Evolutionary conservation across 2,797 vertebrate species (phyloP).

Genomic region (Pachyuromys duprasi): DNA sequence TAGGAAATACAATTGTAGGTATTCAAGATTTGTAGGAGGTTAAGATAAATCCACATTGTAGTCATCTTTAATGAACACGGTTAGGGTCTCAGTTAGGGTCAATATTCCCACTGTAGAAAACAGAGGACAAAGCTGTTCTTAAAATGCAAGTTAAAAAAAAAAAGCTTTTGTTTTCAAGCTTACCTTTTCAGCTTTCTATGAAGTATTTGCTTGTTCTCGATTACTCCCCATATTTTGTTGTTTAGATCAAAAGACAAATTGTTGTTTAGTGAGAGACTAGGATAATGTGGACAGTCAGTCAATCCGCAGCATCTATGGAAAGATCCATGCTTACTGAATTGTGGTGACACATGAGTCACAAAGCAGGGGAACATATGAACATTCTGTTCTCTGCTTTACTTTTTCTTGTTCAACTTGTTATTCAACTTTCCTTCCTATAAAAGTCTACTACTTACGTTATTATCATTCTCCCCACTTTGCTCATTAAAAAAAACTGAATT

Average conservation of each 20-base stretch:
- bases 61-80: neutral
- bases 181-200: neutral
- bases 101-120: neutral
- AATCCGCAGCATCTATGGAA: neutral
- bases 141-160: neutral
- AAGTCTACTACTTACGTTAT: neutral
- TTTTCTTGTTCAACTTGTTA: neutral
- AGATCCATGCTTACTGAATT: neutral
- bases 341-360: neutral
- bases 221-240: neutral
- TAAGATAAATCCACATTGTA: neutral
- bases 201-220: conserved; percentile 20
- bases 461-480: neutral
- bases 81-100: neutral
- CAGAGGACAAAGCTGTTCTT: neutral
- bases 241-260: neutral
- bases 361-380: neutral
- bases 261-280: neutral
- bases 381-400: neutral
- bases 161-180: neutral
- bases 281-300: neutral
- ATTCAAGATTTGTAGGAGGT: neutral
- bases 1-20: neutral
- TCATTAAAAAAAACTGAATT: neutral
- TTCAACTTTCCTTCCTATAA: neutral